phyloP scores from a whole-genome alignment of 2,888 invertebrate genomes.

The Drepana falcataria region DNA sequence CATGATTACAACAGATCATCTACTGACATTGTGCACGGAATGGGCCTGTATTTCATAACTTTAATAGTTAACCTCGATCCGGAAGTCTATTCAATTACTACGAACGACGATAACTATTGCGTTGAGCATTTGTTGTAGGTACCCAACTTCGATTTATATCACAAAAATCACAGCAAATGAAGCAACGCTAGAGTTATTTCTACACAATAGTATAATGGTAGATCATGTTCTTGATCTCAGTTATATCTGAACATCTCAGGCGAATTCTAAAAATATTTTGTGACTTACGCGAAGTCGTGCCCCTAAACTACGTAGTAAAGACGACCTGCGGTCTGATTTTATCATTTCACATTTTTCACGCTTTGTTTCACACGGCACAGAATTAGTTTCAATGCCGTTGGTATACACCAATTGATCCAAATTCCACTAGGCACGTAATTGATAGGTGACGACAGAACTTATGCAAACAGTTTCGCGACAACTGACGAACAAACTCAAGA shows the following conservation, averaged over 20 bases:
- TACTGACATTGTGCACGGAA: conserved; percentile 34
- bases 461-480: conserved; percentile 48
- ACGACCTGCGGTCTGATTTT: conserved; percentile 45
- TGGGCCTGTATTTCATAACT: conserved; percentile 26
- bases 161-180: conserved; percentile 12
- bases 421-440: conserved; percentile 55
- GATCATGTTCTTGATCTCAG: neutral
- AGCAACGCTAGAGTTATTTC: conserved; percentile 22
- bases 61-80: conserved; percentile 11
- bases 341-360: conserved; percentile 55
- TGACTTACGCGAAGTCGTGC: conserved; percentile 22
- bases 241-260: neutral
- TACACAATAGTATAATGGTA: conserved; percentile 29
- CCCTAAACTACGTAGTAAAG: conserved; percentile 27
- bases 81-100: conserved; percentile 15
- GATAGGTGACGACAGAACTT: conserved; percentile 62
- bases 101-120: conserved; percentile 11
- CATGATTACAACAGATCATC: conserved; percentile 20
- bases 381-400: conserved; percentile 52
- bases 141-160: conserved; percentile 20
- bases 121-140: conserved; percentile 24
- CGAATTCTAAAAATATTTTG: conserved; percentile 23
- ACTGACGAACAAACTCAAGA: conserved; percentile 35
- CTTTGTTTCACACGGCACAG: conserved; percentile 51
- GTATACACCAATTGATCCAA: conserved; percentile 47